Evolutionary conservation across 2,888 invertebrate genomes (phyloP).

Genomic region (Clanis bilineata): DNA sequence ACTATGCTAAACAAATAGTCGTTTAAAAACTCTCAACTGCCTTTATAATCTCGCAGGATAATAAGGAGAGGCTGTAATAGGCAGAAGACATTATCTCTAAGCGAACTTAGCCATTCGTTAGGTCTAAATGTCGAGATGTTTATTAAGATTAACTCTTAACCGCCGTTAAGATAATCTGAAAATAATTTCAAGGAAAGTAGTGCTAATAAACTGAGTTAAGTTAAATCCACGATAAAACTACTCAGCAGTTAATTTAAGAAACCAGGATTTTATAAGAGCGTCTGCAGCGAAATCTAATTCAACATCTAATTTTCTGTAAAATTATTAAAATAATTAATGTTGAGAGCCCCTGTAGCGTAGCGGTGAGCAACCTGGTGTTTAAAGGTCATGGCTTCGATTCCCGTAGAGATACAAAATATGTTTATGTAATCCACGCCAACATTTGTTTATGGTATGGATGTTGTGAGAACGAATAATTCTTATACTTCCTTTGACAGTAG

Average conservation of each 20-base stretch:
- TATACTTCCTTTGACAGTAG: too few species aligned
- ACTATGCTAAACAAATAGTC: background rate
- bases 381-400: too few species aligned
- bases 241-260: background rate
- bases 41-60: background rate
- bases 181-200: background rate
- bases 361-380: too few species aligned
- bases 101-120: background rate
- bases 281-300: too few species aligned
- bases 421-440: too few species aligned
- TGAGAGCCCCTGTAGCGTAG: too few species aligned
- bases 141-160: background rate
- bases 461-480: too few species aligned
- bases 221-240: background rate
- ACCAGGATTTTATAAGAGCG: background rate
- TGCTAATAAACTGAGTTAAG: background rate
- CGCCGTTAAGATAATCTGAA: background rate
- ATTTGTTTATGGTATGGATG: too few species aligned
- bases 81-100: background rate
- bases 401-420: too few species aligned
- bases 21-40: background rate
- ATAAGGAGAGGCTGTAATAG: background rate
- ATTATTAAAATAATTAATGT: too few species aligned
- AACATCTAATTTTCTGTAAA: too few species aligned
- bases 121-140: constrained; percentile 3